These are phyloP conservation scores for Montipora capricornis DNA, from an alignment of 64 coral and sea anemone genomes.

Conservation along the genomic window DNA sequence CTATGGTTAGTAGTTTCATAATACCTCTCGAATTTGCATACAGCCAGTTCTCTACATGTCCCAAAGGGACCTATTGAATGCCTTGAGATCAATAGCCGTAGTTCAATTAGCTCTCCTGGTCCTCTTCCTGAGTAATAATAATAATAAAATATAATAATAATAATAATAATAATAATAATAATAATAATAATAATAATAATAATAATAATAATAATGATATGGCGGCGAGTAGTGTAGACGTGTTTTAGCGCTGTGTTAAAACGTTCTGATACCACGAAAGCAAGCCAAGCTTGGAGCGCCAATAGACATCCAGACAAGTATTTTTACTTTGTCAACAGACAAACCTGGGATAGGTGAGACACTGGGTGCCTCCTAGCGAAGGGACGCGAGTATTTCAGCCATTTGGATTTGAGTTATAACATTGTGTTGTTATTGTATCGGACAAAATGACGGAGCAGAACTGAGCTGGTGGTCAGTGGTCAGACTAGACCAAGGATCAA, in stretches of 20 bases:
- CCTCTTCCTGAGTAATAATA: too few relatives aligned
- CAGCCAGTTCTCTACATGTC: too few relatives aligned
- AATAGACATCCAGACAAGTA: not conserved
- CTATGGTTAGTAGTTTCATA: too few relatives aligned
- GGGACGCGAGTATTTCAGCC: not conserved
- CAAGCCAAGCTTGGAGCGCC: not conserved
- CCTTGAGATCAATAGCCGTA: too few relatives aligned
- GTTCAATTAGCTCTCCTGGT: too few relatives aligned
- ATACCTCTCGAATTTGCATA: too few relatives aligned
- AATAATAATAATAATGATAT: not conserved
- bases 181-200: not conserved
- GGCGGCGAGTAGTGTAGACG: not conserved
- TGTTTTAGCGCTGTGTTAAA: not conserved
- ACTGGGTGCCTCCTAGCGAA: not conserved
- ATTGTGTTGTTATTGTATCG: not conserved
- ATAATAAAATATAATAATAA: too few relatives aligned
- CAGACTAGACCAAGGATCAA: slow-evolving; percentile 17
- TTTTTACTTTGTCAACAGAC: not conserved
- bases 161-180: not conserved
- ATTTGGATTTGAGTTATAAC: not conserved
- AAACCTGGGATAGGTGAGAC: not conserved
- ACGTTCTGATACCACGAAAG: not conserved
- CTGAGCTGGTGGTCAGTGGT: not conserved
- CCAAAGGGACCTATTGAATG: too few relatives aligned
- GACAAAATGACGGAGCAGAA: not conserved